Evolutionary conservation across 2,888 invertebrate genomes (phyloP).

Genomic region (Shargacucullia verbasci): DNA sequence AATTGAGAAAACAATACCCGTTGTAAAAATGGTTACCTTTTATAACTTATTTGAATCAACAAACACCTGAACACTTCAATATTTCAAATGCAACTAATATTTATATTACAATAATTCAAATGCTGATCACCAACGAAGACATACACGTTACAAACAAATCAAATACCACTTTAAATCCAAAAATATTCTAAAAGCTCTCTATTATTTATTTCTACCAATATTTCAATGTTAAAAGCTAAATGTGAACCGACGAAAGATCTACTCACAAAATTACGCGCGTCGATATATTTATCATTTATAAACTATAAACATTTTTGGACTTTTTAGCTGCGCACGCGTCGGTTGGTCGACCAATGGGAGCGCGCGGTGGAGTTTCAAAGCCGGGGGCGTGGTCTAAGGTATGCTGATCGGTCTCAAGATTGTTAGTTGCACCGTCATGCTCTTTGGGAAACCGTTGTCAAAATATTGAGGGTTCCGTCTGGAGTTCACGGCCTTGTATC

Average conservation of each 20-base stretch:
- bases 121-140: slow-evolving; percentile 5
- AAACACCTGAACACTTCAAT: slow-evolving; percentile 31
- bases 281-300: slow-evolving; percentile 62
- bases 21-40: slow-evolving; percentile 4
- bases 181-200: slow-evolving; percentile 36
- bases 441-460: slow-evolving; percentile 38
- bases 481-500: not conserved
- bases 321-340: slow-evolving; percentile 45
- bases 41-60: slow-evolving; percentile 10
- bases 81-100: not conserved
- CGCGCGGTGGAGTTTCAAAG: slow-evolving; percentile 44
- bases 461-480: slow-evolving; percentile 42
- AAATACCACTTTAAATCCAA: slow-evolving; percentile 37
- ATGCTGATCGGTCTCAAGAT: slow-evolving; percentile 38
- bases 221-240: slow-evolving; percentile 55
- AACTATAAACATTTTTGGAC: slow-evolving; percentile 53
- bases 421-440: slow-evolving; percentile 41
- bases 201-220: slow-evolving; percentile 50
- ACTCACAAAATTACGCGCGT: slow-evolving; percentile 59
- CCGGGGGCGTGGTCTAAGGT: slow-evolving; percentile 45
- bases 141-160: slow-evolving; percentile 41
- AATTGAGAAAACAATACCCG: slow-evolving; percentile 4
- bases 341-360: slow-evolving; percentile 29
- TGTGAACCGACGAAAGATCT: slow-evolving; percentile 61
- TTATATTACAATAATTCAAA: slow-evolving; percentile 23